Evolutionary conservation across 2,888 invertebrate species (phyloP).

Genomic region (Cerastoderma edule): DNA sequence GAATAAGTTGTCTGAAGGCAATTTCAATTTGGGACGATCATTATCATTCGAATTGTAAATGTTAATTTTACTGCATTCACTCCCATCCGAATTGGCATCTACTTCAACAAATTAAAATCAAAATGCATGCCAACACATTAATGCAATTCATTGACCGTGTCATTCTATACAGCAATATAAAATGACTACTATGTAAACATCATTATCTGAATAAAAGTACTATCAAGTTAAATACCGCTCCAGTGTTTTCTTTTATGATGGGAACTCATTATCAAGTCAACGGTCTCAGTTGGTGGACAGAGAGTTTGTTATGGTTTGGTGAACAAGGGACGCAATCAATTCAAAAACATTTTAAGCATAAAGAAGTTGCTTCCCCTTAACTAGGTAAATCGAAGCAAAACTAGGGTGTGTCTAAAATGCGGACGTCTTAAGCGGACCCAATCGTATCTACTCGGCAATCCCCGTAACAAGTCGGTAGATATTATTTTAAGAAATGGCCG

Average conservation of each 20-base stretch:
- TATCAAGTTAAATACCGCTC: not conserved
- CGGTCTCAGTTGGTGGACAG: not conserved
- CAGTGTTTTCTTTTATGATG: conserved; percentile 20
- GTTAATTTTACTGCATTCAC: not conserved
- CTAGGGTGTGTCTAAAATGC: too few species aligned
- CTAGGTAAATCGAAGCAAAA: too few species aligned
- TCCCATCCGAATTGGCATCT: not conserved
- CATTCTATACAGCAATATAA: not conserved
- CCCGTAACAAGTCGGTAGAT: too few species aligned
- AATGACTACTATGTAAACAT: not conserved
- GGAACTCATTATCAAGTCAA: not conserved
- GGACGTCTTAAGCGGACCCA: too few species aligned
- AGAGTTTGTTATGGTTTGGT: too few species aligned
- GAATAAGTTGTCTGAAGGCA: too few species aligned
- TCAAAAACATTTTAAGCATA: too few species aligned
- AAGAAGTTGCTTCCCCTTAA: too few species aligned
- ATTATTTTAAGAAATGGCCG: too few species aligned
- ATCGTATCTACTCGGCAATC: too few species aligned
- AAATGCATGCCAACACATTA: not conserved
- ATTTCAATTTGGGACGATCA: too few species aligned
- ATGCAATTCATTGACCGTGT: not conserved
- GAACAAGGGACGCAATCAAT: conserved; percentile 6
- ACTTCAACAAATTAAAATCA: not conserved
- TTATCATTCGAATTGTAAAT: too few species aligned
- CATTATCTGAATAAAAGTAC: not conserved